Evolutionary conservation across 1,140 invertebrate genomes (phyloP).

Genomic region (Lasioglossum albipes): DNA sequence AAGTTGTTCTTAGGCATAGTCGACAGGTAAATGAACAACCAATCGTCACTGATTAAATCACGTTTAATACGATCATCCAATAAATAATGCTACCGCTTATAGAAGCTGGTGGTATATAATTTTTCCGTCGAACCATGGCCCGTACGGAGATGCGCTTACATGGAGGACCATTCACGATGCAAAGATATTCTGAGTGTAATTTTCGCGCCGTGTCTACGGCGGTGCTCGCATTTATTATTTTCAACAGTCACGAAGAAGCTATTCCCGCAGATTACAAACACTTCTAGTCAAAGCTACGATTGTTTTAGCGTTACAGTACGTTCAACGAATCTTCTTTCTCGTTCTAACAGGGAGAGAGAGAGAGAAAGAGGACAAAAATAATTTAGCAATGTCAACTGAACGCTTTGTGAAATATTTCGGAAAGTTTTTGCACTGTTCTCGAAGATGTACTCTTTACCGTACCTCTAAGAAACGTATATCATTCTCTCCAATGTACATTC

Average conservation of each 20-base stretch:
- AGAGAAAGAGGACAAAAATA: no score
- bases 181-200: slow-evolving; percentile 67
- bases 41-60: background rate
- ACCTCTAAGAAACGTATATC: slow-evolving; percentile 13
- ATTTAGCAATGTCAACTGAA: no score
- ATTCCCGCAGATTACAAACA: slow-evolving; percentile 5
- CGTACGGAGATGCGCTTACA: slow-evolving; percentile 88
- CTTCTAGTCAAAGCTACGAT: slow-evolving; percentile 37
- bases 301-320: slow-evolving; percentile 3
- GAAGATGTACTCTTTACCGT: no score
- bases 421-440: background rate
- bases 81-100: slow-evolving; percentile 54
- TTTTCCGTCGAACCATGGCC: slow-evolving; percentile 90
- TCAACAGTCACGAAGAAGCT: slow-evolving; percentile 13
- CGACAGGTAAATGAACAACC: slow-evolving; percentile 79
- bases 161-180: slow-evolving; percentile 86
- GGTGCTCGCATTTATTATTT: background rate
- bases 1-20: slow-evolving; percentile 91
- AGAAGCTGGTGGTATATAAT: slow-evolving; percentile 85
- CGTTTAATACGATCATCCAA: background rate
- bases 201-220: background rate
- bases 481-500: slow-evolving; percentile 5
- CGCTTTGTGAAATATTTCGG: background rate
- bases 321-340: background rate
- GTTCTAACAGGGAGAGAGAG: no score